phyloP scores from a whole-genome alignment of 2,888 invertebrate species.

The Cheilosia vulpina region DNA sequence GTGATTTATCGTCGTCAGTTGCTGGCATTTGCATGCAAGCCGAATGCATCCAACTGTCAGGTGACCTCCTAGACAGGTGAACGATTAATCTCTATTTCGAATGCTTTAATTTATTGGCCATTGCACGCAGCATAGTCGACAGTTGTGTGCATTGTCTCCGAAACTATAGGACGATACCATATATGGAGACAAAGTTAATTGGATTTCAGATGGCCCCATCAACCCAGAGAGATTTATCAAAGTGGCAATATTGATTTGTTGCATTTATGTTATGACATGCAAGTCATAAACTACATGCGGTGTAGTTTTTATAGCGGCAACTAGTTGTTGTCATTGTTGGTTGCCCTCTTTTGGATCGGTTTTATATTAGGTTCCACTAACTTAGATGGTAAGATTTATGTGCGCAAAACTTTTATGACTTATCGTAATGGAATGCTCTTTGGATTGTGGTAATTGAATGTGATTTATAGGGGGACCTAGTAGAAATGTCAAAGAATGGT shows the following conservation, averaged over 20 bases:
- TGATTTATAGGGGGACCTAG: background rate
- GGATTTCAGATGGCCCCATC: slow-evolving; percentile 1
- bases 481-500: background rate
- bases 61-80: slow-evolving; percentile 30
- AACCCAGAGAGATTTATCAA: slow-evolving; percentile 32
- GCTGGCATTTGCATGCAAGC: slow-evolving; percentile 26
- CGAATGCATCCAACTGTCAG: slow-evolving; percentile 12
- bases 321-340: slow-evolving; percentile 2
- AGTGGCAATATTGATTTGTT: slow-evolving; percentile 46
- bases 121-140: slow-evolving; percentile 14
- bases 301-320: background rate
- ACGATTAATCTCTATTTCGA: slow-evolving; percentile 49
- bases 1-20: slow-evolving; percentile 41
- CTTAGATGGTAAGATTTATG: slow-evolving; percentile 18
- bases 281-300: slow-evolving; percentile 13
- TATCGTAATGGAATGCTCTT: slow-evolving; percentile 10
- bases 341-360: slow-evolving; percentile 10
- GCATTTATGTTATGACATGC: slow-evolving; percentile 35
- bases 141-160: background rate
- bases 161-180: slow-evolving; percentile 3
- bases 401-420: slow-evolving; percentile 18
- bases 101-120: slow-evolving; percentile 43
- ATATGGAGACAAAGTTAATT: slow-evolving; percentile 27
- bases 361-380: background rate
- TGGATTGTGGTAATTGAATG: slow-evolving; percentile 1